These are phyloP conservation scores for Turnix velox DNA, from an alignment of 2,113 vertebrate genomes.

Conservation along the genomic window DNA sequence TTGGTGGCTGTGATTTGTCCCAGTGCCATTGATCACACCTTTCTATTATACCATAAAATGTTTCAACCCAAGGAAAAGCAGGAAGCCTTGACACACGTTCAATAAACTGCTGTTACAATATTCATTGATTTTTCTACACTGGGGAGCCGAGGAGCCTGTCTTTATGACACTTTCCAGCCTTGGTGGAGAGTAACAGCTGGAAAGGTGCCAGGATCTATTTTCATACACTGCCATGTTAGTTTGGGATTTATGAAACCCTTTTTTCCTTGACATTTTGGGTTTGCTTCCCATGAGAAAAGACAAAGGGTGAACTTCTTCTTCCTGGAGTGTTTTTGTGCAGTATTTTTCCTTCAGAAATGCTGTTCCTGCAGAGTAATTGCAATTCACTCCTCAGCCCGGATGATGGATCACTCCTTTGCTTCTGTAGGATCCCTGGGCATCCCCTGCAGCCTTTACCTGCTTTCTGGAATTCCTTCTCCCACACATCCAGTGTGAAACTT, in stretches of 20 bases:
- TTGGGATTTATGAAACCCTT: neutral
- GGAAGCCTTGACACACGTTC: neutral
- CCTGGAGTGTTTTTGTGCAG: neutral
- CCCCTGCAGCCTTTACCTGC: neutral
- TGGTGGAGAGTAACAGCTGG: neutral
- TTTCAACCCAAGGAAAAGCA: neutral
- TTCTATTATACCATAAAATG: neutral
- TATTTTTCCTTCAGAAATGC: neutral
- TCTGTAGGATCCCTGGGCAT: neutral
- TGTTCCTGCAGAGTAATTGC: neutral
- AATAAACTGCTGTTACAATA: neutral
- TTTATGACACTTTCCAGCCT: neutral
- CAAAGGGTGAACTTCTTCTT: neutral
- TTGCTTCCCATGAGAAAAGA: neutral
- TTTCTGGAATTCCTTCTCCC: neutral
- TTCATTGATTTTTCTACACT: conserved; percentile 4
- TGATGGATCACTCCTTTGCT: neutral
- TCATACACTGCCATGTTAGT: neutral
- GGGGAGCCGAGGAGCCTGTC: neutral
- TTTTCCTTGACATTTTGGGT: neutral
- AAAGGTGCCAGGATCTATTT: neutral
- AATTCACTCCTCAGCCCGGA: neutral
- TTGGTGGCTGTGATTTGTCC: neutral
- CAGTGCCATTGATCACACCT: neutral
- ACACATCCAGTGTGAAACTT: neutral